These are phyloP conservation scores for Paracanthobrama guichenoti DNA, from an alignment of 2,113 vertebrate genomes.

Conservation along the genomic window DNA sequence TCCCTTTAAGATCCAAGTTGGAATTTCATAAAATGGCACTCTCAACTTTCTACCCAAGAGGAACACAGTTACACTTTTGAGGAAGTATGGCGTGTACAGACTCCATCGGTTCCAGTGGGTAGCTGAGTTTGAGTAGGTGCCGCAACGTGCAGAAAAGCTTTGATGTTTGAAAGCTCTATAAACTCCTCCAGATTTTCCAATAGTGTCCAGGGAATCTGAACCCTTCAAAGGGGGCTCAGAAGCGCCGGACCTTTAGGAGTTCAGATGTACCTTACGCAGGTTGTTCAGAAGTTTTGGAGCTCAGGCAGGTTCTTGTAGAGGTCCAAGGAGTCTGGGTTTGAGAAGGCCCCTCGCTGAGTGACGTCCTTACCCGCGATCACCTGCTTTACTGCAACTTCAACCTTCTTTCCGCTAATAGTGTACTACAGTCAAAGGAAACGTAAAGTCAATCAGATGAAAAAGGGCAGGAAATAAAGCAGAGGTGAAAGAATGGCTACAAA, in stretches of 20 bases:
- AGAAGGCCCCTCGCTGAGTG: slow-evolving; percentile 86
- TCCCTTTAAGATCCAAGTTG: slow-evolving; percentile 1
- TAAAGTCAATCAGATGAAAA: slow-evolving; percentile 31
- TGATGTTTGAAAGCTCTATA: not conserved
- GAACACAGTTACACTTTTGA: not conserved
- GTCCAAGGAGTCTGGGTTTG: slow-evolving; percentile 90
- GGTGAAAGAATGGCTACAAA: slow-evolving; percentile 11
- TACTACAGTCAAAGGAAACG: slow-evolving; percentile 32
- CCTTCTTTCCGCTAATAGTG: slow-evolving; percentile 91
- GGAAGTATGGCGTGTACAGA: not conserved
- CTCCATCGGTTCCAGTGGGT: not conserved
- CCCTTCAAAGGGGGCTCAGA: not conserved
- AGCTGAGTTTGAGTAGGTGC: not conserved
- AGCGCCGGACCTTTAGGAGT: not conserved
- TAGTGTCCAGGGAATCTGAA: not conserved
- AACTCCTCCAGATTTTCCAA: slow-evolving; percentile 12
- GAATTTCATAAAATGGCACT: slow-evolving; percentile 5
- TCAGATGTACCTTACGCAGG: not conserved
- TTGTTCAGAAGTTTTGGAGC: slow-evolving; percentile 85
- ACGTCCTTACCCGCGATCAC: slow-evolving; percentile 88
- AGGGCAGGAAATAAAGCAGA: not conserved
- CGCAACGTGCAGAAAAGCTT: slow-evolving; percentile 1
- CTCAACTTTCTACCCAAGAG: slow-evolving; percentile 2
- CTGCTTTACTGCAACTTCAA: slow-evolving; percentile 96
- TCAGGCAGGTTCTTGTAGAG: slow-evolving; percentile 91